Evolutionary conservation across 1,140 invertebrate genomes (phyloP).

Genomic region (Drosophila athabasca): DNA sequence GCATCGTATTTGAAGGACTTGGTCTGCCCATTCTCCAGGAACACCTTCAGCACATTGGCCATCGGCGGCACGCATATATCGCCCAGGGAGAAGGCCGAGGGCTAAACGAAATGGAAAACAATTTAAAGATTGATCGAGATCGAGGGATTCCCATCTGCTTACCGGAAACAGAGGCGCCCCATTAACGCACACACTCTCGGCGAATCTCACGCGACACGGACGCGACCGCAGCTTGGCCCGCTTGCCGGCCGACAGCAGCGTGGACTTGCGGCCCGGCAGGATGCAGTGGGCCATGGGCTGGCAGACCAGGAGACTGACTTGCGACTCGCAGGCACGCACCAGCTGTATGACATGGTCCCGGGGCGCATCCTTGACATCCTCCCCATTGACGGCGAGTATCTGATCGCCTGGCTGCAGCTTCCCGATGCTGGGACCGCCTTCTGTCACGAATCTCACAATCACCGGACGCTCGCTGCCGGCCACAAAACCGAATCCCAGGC

Average conservation of each 20-base stretch:
- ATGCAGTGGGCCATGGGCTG: slow-evolving; percentile 90
- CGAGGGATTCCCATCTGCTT: slow-evolving; percentile 56
- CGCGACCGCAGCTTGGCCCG: slow-evolving; percentile 91
- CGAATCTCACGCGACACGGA: slow-evolving; percentile 94
- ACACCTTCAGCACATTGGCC: slow-evolving; percentile 96
- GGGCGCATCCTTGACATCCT: slow-evolving; percentile 93
- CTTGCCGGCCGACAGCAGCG: slow-evolving; percentile 93
- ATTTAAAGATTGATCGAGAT: not conserved
- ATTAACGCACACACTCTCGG: slow-evolving; percentile 94
- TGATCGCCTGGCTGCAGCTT: slow-evolving; percentile 95
- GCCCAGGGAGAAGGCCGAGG: slow-evolving; percentile 89
- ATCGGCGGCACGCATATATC: slow-evolving; percentile 93
- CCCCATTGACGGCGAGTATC: slow-evolving; percentile 94
- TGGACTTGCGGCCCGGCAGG: slow-evolving; percentile 89
- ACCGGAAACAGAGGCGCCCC: slow-evolving; percentile 91
- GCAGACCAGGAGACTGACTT: slow-evolving; percentile 91
- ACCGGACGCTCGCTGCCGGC: slow-evolving; percentile 96
- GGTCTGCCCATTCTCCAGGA: slow-evolving; percentile 96
- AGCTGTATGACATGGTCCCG: slow-evolving; percentile 95
- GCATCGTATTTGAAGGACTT: slow-evolving; percentile 98
- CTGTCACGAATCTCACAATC: slow-evolving; percentile 93
- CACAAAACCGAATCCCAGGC: slow-evolving; percentile 96
- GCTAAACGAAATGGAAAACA: slow-evolving; percentile 84
- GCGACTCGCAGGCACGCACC: slow-evolving; percentile 91
- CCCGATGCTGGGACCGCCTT: slow-evolving; percentile 94